These are phyloP conservation scores for Montipora capricornis DNA, from an alignment of 64 coral and sea anemone species.

Conservation along the genomic window DNA sequence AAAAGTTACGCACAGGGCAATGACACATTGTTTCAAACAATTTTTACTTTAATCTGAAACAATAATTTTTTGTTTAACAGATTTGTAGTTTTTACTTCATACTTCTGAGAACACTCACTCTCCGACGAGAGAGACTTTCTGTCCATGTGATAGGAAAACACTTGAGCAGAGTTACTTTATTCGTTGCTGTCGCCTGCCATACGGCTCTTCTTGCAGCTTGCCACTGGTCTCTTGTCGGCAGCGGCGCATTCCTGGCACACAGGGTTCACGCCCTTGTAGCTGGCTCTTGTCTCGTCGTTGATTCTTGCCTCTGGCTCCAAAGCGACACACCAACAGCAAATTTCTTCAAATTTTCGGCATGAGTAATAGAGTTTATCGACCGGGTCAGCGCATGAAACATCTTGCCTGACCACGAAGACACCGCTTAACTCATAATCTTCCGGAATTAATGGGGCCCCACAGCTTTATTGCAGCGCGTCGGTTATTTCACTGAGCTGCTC, in stretches of 20 bases:
- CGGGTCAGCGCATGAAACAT: slow-evolving; percentile 58
- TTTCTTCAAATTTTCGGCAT: slow-evolving; percentile 58
- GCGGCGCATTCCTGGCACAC: no score
- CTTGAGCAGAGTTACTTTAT: slow-evolving; percentile 48
- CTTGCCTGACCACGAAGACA: slow-evolving; percentile 43
- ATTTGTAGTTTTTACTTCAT: neutral
- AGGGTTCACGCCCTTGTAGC: no score
- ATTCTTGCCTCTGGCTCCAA: no score
- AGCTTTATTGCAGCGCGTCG: slow-evolving; percentile 37
- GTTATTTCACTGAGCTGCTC: slow-evolving; percentile 38
- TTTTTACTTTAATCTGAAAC: no score
- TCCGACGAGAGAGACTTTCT: neutral
- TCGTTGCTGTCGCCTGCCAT: slow-evolving; percentile 42
- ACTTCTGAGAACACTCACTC: slow-evolving; percentile 44
- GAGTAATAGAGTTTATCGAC: slow-evolving; percentile 62
- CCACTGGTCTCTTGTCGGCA: no score
- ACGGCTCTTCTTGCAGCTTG: neutral
- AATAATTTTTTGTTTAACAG: no score
- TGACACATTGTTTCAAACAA: no score
- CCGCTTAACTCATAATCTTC: slow-evolving; percentile 30
- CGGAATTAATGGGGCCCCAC: slow-evolving; percentile 45
- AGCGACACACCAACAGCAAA: neutral
- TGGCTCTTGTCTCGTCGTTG: no score
- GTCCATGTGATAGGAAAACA: slow-evolving; percentile 25
- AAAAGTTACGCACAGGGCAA: no score